A percentile compares a stretch with the other conserved stretches of the same genome.
phyloP scores from a whole-genome alignment of 2,797 vertebrate genomes.

The Jordanella pulchra region DNA sequence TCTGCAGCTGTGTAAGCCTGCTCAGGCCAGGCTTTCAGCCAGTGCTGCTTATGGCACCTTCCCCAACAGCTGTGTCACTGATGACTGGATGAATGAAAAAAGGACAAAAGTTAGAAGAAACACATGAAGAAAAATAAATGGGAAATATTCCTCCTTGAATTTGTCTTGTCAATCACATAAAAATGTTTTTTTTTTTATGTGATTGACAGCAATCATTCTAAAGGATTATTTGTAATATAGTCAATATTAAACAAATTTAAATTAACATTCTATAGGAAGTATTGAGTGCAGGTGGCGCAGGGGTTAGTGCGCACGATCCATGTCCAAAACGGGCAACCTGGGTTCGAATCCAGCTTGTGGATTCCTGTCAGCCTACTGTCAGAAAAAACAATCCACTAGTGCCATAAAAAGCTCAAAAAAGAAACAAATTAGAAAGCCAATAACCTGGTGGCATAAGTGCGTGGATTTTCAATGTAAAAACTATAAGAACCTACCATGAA shows the following conservation, averaged over 20 bases:
- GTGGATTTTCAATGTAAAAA: neutral
- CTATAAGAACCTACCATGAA: neutral
- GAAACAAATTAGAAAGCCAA: neutral
- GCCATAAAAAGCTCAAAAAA: no score
- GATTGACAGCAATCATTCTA: no score
- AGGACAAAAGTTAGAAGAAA: neutral
- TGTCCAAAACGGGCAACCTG: no score
- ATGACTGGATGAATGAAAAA: neutral
- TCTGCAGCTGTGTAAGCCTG: constrained; percentile 12
- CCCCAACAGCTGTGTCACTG: constrained; percentile 10
- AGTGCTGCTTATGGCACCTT: constrained; percentile 3
- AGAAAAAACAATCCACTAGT: no score
- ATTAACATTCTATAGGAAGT: no score
- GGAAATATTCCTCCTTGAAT: neutral
- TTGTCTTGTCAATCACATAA: neutral
- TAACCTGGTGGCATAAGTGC: neutral
- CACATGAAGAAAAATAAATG: neutral
- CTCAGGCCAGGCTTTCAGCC: neutral
- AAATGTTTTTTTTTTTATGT: neutral
- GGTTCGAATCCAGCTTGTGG: no score
- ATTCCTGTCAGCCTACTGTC: no score
- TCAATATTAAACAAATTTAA: neutral
- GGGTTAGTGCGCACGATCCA: no score
- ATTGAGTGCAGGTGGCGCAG: no score
- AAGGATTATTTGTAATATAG: neutral